phyloP scores from a whole-genome alignment of 1,140 invertebrate species.

The Drosophila tropicalis region DNA sequence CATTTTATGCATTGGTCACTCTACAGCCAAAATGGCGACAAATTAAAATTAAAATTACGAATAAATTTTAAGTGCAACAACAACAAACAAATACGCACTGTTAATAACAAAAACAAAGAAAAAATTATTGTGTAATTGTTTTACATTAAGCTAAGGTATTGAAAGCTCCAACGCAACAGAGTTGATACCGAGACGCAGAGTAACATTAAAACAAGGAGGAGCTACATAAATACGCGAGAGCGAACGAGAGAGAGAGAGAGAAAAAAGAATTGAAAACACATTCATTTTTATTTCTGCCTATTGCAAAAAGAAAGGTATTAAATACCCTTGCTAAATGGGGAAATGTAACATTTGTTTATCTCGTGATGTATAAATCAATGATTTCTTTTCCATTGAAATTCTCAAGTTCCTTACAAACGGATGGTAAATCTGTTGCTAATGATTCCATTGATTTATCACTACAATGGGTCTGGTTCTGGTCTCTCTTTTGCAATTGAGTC shows the following conservation, averaged over 20 bases:
- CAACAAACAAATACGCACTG: constrained; percentile 12
- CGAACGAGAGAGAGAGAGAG: constrained; percentile 70
- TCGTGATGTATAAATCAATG: neutral
- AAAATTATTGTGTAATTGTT: constrained; percentile 17
- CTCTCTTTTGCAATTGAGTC: constrained; percentile 8
- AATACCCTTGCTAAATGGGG: neutral
- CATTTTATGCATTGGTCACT: neutral
- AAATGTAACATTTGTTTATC: neutral
- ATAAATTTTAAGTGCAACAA: constrained; percentile 52
- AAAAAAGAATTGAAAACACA: constrained; percentile 6
- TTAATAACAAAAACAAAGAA: constrained; percentile 22
- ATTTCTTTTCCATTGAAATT: neutral
- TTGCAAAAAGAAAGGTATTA: neutral
- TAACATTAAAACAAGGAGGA: constrained; percentile 72
- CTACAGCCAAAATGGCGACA: constrained; percentile 23
- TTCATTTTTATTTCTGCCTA: neutral
- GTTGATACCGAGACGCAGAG: constrained; percentile 43
- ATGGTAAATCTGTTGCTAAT: neutral
- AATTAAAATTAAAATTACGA: constrained; percentile 42
- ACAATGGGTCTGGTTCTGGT: neutral
- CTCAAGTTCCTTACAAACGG: neutral
- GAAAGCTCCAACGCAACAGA: neutral
- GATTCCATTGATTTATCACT: constrained; percentile 8
- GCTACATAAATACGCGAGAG: constrained; percentile 37
- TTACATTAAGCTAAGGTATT: constrained; percentile 12